Evolutionary conservation across 2,113 vertebrate species (phyloP).

Genomic region (Ochotona princeps): DNA sequence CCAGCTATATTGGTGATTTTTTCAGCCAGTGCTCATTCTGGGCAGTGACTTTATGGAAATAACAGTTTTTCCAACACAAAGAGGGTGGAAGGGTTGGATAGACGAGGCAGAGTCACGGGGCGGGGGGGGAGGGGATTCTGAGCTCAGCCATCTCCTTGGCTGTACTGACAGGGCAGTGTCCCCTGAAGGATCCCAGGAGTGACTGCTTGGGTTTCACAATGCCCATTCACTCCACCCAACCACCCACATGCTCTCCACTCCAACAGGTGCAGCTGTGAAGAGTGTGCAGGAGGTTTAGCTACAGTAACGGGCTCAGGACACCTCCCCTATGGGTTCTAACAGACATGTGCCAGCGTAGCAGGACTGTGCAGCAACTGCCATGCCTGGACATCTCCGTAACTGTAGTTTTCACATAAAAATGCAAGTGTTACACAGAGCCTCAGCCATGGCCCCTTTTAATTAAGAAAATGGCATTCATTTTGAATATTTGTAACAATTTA

Average conservation of each 20-base stretch:
- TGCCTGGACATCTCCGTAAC: neutral
- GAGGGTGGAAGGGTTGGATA: no score
- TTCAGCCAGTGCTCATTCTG: no score
- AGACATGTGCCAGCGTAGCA: rapidly evolving
- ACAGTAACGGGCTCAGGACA: rapidly evolving
- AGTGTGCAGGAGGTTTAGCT: no score
- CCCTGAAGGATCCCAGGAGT: neutral
- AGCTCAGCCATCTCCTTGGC: no score
- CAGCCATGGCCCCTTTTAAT: neutral
- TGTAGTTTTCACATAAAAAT: neutral
- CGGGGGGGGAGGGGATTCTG: no score
- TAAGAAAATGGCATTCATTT: neutral
- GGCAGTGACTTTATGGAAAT: no score
- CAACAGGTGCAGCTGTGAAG: rapidly evolving
- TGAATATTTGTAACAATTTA: neutral
- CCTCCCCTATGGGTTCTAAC: no score
- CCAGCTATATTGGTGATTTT: no score
- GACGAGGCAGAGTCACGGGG: no score
- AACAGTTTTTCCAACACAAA: no score
- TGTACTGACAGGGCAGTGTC: rapidly evolving
- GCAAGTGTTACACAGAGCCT: neutral
- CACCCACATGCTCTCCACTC: rapidly evolving
- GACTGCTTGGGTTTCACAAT: no score
- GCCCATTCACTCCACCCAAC: no score
- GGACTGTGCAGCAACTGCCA: neutral